These are phyloP conservation scores for Alsophila aescularia DNA, from an alignment of 2,888 invertebrate genomes.

Conservation along the genomic window DNA sequence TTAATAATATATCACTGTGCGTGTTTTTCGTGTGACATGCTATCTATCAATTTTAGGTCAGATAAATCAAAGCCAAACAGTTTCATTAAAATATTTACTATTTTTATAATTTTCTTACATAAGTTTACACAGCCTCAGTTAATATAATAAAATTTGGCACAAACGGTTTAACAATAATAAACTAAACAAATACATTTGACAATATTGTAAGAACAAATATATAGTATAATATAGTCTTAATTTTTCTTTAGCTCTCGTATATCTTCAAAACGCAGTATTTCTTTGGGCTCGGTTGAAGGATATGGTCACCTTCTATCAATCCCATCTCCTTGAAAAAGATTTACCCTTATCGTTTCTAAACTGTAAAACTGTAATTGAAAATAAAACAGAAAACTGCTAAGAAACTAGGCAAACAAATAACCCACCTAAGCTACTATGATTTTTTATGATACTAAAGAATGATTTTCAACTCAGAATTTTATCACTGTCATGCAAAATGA, in stretches of 20 bases:
- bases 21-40: not conserved
- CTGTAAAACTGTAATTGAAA: conserved; percentile 77
- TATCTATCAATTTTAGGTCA: conserved; percentile 17
- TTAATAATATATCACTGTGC: not conserved
- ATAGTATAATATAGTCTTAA: conserved; percentile 31
- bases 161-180: conserved; percentile 48
- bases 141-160: conserved; percentile 38
- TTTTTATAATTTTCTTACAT: conserved; percentile 52
- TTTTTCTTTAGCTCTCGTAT: conserved; percentile 43
- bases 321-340: conserved; percentile 72
- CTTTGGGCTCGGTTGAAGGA: conserved; percentile 35
- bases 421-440: not conserved
- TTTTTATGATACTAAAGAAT: not conserved
- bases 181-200: conserved; percentile 28
- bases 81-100: conserved; percentile 51
- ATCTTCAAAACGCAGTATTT: conserved; percentile 53
- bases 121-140: conserved; percentile 55
- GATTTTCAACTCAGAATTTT: not conserved
- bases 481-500: too few relatives aligned
- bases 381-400: conserved; percentile 53
- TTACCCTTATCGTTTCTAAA: conserved; percentile 80
- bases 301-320: conserved; percentile 43
- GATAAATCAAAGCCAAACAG: conserved; percentile 48
- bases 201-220: conserved; percentile 11
- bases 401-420: conserved; percentile 23